Evolutionary conservation across 1,140 invertebrate species (phyloP).

Genomic region (Nephila pilipes): DNA sequence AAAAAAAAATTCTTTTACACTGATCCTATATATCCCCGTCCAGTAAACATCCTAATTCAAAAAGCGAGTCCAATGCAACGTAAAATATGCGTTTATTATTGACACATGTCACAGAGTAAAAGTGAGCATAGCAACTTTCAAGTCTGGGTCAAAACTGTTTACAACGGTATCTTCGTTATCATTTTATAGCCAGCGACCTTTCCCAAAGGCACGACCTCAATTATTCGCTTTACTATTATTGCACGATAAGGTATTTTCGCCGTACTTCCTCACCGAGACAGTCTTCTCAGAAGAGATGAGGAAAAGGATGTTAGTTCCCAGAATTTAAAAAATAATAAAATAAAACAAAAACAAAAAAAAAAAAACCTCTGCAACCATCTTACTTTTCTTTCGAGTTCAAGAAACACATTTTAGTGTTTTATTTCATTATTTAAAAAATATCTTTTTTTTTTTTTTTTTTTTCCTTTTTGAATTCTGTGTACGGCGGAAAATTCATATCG

Average conservation of each 20-base stretch:
- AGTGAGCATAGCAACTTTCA: not conserved
- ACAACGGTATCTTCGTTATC: not conserved
- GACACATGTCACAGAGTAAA: not conserved
- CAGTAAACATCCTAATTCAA: not conserved
- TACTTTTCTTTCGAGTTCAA: too few relatives aligned
- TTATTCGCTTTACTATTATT: constrained; percentile 21
- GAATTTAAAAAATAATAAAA: too few relatives aligned
- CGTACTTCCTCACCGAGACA: not conserved
- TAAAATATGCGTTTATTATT: constrained; percentile 6
- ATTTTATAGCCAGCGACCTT: not conserved
- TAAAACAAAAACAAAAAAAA: too few relatives aligned
- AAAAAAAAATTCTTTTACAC: not conserved
- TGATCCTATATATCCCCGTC: not conserved
- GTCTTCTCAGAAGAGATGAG: not conserved
- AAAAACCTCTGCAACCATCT: too few relatives aligned
- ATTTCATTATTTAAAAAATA: too few relatives aligned
- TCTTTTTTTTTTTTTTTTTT: too few relatives aligned
- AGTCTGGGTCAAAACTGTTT: constrained; percentile 26
- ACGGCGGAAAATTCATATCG: too few relatives aligned
- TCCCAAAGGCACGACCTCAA: not conserved
- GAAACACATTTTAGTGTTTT: too few relatives aligned
- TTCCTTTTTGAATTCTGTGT: too few relatives aligned
- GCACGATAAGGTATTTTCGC: not conserved
- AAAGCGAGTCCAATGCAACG: not conserved
- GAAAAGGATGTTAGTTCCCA: not conserved